Evolutionary conservation across 2,113 vertebrate species (phyloP).

Genomic region (Bambusicola thoracicus): DNA sequence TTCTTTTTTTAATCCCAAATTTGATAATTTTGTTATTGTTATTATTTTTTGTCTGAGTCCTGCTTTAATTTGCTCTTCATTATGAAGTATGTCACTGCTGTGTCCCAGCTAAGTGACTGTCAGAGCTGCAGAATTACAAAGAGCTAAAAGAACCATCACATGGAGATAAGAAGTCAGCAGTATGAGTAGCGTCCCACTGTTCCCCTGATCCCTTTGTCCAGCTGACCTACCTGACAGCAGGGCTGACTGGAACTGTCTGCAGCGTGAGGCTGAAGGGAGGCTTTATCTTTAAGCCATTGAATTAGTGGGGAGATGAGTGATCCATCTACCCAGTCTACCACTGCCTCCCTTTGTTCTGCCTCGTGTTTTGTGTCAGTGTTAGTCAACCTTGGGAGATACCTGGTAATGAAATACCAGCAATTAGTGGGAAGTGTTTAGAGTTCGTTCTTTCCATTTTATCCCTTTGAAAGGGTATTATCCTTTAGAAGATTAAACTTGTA

Average conservation of each 20-base stretch:
- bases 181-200: neutral
- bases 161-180: neutral
- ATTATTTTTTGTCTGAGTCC: rapidly evolving
- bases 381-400: neutral
- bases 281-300: neutral
- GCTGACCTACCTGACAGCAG: neutral
- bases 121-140: neutral
- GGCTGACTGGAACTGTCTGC: constrained; percentile 20
- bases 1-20: neutral
- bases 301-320: constrained; percentile 34
- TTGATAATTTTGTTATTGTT: neutral
- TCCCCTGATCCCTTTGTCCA: constrained; percentile 9
- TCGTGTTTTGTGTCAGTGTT: neutral
- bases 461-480: neutral
- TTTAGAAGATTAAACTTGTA: neutral
- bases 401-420: constrained; percentile 25
- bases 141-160: neutral
- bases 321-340: neutral
- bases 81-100: rapidly evolving
- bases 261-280: neutral
- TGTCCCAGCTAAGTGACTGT: neutral
- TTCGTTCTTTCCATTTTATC: neutral
- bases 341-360: neutral
- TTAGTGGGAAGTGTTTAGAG: constrained; percentile 28
- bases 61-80: neutral